A percentile compares a stretch with the other conserved stretches of the same genome.
Conservation (phyloP, 2,113 vertebrate genomes). For the Willisornis vidua region DNA sequence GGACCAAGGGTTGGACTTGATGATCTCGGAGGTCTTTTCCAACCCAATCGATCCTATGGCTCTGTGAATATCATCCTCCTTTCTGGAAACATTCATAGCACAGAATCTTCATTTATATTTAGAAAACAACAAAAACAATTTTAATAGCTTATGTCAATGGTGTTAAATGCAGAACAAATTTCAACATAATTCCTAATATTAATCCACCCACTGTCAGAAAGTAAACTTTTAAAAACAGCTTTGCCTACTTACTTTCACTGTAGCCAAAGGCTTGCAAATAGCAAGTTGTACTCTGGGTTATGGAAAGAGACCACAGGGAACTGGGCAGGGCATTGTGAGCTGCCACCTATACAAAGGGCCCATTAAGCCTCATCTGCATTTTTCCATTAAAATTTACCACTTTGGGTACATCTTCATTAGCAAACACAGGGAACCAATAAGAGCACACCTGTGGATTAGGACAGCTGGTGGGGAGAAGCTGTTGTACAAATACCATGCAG, state of each 20-base stretch:
- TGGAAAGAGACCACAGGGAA: background rate
- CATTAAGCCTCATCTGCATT: background rate
- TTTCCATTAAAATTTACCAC: background rate
- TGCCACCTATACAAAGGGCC: background rate
- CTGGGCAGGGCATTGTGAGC: background rate
- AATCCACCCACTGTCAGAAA: background rate
- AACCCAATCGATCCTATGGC: no score
- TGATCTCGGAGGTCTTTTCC: no score
- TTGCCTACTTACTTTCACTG: background rate
- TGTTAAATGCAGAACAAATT: background rate
- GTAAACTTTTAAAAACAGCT: background rate
- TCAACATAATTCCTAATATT: background rate
- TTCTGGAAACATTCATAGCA: background rate
- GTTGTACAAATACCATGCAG: background rate
- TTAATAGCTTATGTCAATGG: background rate
- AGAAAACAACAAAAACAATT: background rate
- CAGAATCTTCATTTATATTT: background rate
- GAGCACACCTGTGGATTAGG: background rate
- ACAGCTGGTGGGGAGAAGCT: background rate
- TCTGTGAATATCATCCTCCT: background rate
- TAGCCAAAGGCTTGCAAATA: background rate
- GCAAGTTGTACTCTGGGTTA: accelerated
- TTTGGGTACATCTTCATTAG: background rate
- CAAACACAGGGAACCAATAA: background rate
- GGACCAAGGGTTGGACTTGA: no score